Conservation (phyloP, 2,113 vertebrate species). For the Dinomys branickii region DNA sequence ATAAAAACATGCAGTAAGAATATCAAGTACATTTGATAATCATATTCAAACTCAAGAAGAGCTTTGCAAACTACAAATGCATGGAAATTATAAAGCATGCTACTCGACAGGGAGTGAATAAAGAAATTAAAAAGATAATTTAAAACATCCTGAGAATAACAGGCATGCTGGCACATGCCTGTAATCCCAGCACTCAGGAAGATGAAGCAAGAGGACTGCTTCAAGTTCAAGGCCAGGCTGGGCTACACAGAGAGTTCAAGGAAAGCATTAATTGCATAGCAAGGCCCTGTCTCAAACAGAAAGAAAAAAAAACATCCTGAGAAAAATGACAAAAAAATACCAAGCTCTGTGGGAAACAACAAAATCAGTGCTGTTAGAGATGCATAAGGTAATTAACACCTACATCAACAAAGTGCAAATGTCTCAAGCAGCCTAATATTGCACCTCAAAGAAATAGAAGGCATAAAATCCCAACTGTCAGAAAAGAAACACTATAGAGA, state of each 20-base stretch:
- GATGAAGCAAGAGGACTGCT: too few species aligned
- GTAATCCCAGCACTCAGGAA: too few species aligned
- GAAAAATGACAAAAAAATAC: neutral
- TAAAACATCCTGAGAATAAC: neutral
- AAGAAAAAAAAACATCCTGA: too few species aligned
- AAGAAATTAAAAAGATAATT: neutral
- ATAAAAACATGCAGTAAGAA: neutral
- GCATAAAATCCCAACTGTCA: neutral
- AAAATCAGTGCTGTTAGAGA: neutral
- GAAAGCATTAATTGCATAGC: too few species aligned
- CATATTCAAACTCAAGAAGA: neutral
- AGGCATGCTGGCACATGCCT: too few species aligned
- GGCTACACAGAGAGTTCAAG: too few species aligned
- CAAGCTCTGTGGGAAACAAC: neutral
- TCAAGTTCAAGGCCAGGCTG: too few species aligned
- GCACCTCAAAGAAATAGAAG: neutral
- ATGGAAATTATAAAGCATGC: neutral
- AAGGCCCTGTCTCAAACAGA: too few species aligned
- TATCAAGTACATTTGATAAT: neutral
- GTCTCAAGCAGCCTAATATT: neutral
- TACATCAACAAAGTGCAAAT: neutral
- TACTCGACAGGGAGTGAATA: neutral
- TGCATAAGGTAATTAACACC: neutral
- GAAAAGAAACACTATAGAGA: neutral
- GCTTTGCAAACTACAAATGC: neutral